Evolutionary conservation across 2,888 invertebrate species (phyloP), one percentile per base, ranked within the genome.

Genomic region (Tachina grossa): DNA sequence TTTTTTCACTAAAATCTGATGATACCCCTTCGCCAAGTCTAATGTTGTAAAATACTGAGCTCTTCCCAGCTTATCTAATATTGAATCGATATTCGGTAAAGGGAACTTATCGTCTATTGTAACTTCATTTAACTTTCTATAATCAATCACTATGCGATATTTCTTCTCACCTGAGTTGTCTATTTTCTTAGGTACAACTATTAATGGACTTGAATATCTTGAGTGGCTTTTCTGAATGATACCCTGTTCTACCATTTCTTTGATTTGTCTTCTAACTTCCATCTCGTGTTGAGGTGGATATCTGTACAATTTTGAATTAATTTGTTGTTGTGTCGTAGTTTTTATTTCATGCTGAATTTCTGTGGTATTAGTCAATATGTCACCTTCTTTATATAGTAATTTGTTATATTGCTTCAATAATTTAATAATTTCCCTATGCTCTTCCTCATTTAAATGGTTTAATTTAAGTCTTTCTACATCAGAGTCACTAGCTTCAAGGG

Each of bases 201-300:
- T 31, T 2, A 31, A 4, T 31, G 31, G 31, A 31, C 31, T 31
- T 22, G 22, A 22, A 22, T 22, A 22, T 22, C 22, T 22, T 22
- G 45, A 45, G 45, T 45, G 45, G 45, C 9, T 45, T 45, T 45
- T 45, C 45, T 45, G 45, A 45, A 45, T 45, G 11, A 45, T 45
- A 45, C 45, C 61, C n/a, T n/a, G n/a, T n/a, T n/a, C n/a, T n/a
- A n/a, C n/a, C 61, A 63, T 63, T 43, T 63, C 43, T 13, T 22
- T 63, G 10, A 63, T n/a, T 13, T 63, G 41, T 63, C 41, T 63
- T 63, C 61, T 63, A 43, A 63, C 61, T 4, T 63, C 43, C 39
- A 16, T 8, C 11, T 59, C 59, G 9, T 59, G 59, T 41, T 59
- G 39, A 5, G 59, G 59, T 11, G 31, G 59, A 39, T 59, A 59